Evolutionary conservation across 1,140 invertebrate species (phyloP), one percentile per base, ranked within the genome.

Genomic region (Scaptodrosophila lebanonensis): DNA sequence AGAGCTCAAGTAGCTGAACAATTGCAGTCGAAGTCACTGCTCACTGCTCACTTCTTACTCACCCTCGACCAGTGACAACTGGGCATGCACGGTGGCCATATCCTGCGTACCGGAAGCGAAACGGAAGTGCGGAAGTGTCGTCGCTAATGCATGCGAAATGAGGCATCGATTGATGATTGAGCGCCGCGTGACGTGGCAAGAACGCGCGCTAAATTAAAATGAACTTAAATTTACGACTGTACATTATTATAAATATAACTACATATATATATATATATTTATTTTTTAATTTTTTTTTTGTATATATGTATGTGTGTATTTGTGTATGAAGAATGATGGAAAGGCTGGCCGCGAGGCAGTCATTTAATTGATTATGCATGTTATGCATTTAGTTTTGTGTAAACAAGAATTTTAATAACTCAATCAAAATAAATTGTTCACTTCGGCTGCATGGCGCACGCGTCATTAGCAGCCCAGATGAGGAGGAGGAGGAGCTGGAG

Each of bases 401-500:
- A 82, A 79, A 82, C 69, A 66, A 73, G 75, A 62, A 66, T 66
- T 79, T 79, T 73, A 79, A 79, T 79, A 79, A 59, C 75, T 73
- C 57, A 66, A 79, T 82, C 66, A 73, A 66, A 69, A 58, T 61
- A 57, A 76, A 75, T 69, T 47, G 47, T 13, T 33, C 40, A 42
- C 15, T 38, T 38, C 17, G 15, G 7, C 2, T 13, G 38, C 9
- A 30, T 40, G 13, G 33, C 8, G 25, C 25, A 35, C 35, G n/a
- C 52, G 32, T 36, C 36, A 54, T 44, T 16, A 38, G 38, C 29
- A 29, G 12, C 18, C 18, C 12, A 30, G 39, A 30, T 25, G 27
- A 35, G 32, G 38, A 30, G 13, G 30, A 15, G 35, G 29, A 16
- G 6, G 15, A 50, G 22, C 8, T 25, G 22, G 8, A 3, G 22